Percentiles rank a stretch among this genome's conserved stretches.
Conservation (phyloP, 2,888 invertebrate species). For the Parelbella ahira region DNA sequence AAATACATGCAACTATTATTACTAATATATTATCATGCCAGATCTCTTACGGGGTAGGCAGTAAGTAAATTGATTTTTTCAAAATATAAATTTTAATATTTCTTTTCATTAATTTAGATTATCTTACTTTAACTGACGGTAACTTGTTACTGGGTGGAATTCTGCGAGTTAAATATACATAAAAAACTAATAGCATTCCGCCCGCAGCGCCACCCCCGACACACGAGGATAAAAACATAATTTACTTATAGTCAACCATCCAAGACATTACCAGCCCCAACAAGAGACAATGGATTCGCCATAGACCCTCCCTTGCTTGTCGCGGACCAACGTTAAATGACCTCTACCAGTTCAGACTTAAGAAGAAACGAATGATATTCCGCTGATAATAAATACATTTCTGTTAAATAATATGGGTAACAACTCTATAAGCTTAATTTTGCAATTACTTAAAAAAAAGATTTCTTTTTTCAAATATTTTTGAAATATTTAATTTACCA, state of each 20-base stretch:
- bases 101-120: conserved; percentile 2
- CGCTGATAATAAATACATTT: too few species aligned
- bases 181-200: conserved; percentile 29
- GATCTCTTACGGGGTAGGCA: too few species aligned
- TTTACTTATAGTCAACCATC: conserved; percentile 73
- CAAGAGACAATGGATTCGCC: conserved; percentile 76
- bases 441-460: not conserved
- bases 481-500: too few species aligned
- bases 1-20: too few species aligned
- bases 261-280: conserved; percentile 74
- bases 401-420: too few species aligned
- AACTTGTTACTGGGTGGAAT: too few species aligned
- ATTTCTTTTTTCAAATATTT: not conserved
- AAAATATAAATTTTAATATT: too few species aligned
- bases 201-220: conserved; percentile 31
- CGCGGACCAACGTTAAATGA: conserved; percentile 41
- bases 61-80: too few species aligned
- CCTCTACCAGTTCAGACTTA: conserved; percentile 30
- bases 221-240: conserved; percentile 65
- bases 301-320: conserved; percentile 54
- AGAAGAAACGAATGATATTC: too few species aligned
- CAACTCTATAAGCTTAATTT: too few species aligned
- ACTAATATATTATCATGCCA: too few species aligned
- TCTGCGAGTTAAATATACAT: conserved; percentile 27
- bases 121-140: too few species aligned